Base-by-base conservation (phyloP, 2,113 vertebrate species). In the Acrocephalus kingi region DNA sequence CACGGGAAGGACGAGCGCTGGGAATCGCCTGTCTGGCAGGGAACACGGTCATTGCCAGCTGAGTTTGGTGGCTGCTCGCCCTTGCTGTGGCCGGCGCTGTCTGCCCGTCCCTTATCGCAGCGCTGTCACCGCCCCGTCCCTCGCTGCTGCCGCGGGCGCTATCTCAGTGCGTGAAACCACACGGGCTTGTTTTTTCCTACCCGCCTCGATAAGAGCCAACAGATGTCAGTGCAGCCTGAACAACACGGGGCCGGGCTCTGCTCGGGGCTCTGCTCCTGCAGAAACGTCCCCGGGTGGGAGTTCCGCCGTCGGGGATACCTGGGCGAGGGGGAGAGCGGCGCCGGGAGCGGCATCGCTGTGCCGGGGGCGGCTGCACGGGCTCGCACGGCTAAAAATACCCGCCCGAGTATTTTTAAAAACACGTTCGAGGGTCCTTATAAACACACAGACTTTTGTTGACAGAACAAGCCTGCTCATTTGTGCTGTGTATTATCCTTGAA, bases 401-500 rank as follows among this genome's bases (percentile, higher is more conserved):
- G 2, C 72, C 68, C 21, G 4, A 68, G 37, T 83, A 66, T 16
- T 89, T 84, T 74, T 64, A 78, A 97, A 97, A 96, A 83, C 55
- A 88, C n/a, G 1, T 56, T 83, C 2, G 18, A 93, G 96, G 73
- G 90, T 45, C 84, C 92, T 84, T 55, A 62, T 73, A 79, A 78
- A 89, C 83, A 96, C 71, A 19, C 48, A 8, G 86, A 1, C 22
- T 67, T 28, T 16, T 94, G 90, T 75, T 69, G 72, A 92, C 76
- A 49, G 94, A 93, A 78, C 67, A 84, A 80, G 94, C 22, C 89
- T 9, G 20, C 87, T 84, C 80, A n/a, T 91, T 93, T 68, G 22
- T 45, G 78, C 86, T 24, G 25, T 33, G 68, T 91, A 78, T 96
- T 87, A 91, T 97, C 91, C 92, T 91, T 88, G 95, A 95, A 97